These are phyloP conservation scores for Trachelus iudaicus DNA, from an alignment of 2,888 invertebrate genomes.

Conservation along the genomic window DNA sequence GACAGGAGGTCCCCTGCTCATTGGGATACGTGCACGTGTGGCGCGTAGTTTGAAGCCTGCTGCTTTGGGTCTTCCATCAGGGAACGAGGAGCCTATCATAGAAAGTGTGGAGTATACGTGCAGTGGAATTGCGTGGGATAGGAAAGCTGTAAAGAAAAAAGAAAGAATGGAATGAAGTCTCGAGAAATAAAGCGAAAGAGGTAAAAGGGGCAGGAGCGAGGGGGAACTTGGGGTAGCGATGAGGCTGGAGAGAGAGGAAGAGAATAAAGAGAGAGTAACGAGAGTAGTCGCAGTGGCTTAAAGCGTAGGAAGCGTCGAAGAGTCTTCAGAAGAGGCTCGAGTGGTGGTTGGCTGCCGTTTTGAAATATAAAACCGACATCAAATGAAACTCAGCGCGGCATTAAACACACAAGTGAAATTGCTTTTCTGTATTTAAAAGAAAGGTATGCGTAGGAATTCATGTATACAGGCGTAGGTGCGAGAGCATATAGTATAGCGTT, in stretches of 20 bases:
- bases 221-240: background rate
- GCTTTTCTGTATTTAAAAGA: background rate
- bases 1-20: too few species aligned
- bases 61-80: background rate
- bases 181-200: background rate
- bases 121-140: background rate
- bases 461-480: background rate
- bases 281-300: background rate
- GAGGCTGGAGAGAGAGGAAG: background rate
- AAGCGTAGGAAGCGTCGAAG: slow-evolving; percentile 2
- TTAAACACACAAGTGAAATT: slow-evolving; percentile 3
- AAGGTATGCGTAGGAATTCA: background rate
- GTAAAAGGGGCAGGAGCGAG: background rate
- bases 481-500: background rate
- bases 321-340: slow-evolving; percentile 1
- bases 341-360: background rate
- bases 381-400: slow-evolving; percentile 3
- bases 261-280: background rate
- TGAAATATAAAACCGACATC: slow-evolving; percentile 4
- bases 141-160: background rate
- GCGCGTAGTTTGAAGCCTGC: background rate
- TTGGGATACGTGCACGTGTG: background rate
- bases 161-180: background rate
- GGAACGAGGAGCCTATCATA: background rate
- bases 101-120: background rate